A percentile compares a stretch with the other conserved stretches of the same genome.
These are phyloP conservation scores for Phallusia fumigata DNA, from an alignment of 23 tunicate genomes.

Conservation along the genomic window DNA sequence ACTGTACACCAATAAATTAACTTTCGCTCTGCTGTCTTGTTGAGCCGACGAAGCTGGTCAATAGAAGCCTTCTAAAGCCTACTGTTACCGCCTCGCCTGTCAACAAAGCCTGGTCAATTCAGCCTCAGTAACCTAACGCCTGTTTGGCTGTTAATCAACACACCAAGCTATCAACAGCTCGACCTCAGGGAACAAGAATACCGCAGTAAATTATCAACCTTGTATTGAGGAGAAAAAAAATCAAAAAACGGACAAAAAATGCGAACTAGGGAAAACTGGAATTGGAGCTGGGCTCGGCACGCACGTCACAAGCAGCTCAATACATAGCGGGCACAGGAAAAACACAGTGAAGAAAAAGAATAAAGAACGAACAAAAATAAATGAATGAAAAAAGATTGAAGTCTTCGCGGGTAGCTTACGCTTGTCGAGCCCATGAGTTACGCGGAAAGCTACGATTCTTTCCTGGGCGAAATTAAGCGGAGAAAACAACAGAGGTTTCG, in stretches of 20 bases:
- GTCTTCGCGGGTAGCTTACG: not conserved
- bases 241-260: not conserved
- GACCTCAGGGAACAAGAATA: not conserved
- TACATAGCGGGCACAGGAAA: not conserved
- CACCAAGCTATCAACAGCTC: not conserved
- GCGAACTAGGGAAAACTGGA: not conserved
- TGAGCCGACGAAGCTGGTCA: no score
- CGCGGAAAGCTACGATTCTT: not conserved
- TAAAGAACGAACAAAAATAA: slow-evolving; percentile 7
- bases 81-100: no score
- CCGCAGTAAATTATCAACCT: not conserved
- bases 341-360: slow-evolving; percentile 10
- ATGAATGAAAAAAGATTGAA: no score
- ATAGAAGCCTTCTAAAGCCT: no score
- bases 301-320: not conserved
- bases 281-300: not conserved
- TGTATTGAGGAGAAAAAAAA: slow-evolving; percentile 2
- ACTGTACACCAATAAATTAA: no score
- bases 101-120: no score
- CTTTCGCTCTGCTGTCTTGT: no score
- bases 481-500: no score
- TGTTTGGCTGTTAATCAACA: no score
- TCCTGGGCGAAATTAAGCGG: not conserved
- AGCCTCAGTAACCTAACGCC: no score
- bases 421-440: not conserved